phyloP scores from a whole-genome alignment of 2,113 vertebrate species.

The Progne subis region DNA sequence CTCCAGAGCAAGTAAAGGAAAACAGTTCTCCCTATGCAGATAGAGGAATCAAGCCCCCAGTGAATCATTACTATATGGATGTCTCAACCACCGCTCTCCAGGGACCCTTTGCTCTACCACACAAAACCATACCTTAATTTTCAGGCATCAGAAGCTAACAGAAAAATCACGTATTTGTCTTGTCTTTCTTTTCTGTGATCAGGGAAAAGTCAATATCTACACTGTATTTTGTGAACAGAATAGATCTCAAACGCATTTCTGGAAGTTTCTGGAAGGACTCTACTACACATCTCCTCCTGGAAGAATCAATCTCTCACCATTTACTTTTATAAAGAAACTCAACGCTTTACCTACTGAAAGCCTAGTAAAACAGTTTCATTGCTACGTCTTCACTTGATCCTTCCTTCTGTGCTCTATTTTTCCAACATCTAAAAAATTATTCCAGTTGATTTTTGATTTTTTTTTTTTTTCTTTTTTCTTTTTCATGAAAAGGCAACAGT shows the following conservation, averaged over 20 bases:
- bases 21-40: neutral
- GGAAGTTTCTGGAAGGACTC: neutral
- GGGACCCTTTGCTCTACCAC: neutral
- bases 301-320: neutral
- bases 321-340: neutral
- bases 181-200: neutral
- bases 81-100: neutral
- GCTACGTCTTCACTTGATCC: neutral
- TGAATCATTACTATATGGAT: neutral
- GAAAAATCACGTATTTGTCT: neutral
- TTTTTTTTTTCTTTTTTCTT: neutral
- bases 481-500: neutral
- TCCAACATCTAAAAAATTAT: neutral
- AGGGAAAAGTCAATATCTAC: neutral
- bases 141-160: neutral
- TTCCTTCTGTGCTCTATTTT: neutral
- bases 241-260: neutral
- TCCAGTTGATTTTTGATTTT: neutral
- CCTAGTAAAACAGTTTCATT: neutral
- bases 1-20: neutral
- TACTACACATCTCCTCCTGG: neutral
- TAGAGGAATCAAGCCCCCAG: neutral
- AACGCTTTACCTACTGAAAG: neutral
- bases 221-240: neutral
- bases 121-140: neutral